These are phyloP conservation scores for Argopecten irradians DNA, from an alignment of 1,140 invertebrate genomes.

Conservation along the genomic window DNA sequence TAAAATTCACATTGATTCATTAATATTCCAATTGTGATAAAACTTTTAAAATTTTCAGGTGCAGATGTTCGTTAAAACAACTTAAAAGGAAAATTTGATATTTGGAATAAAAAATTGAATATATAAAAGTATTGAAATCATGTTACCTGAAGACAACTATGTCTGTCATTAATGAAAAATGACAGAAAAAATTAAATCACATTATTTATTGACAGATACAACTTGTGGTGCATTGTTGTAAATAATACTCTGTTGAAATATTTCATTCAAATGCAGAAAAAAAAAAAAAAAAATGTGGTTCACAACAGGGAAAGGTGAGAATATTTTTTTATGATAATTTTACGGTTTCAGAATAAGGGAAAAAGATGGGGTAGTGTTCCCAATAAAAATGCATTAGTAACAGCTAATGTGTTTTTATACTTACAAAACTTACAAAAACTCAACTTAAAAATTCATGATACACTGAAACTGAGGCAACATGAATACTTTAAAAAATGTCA, in stretches of 20 bases:
- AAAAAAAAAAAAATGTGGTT: neutral
- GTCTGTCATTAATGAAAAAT: neutral
- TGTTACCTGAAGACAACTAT: neutral
- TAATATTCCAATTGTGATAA: too few relatives aligned
- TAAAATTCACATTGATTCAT: neutral
- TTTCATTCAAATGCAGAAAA: neutral
- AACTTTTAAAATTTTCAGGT: too few relatives aligned
- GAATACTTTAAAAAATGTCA: neutral
- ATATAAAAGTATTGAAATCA: too few relatives aligned
- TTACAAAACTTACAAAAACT: slow-evolving; percentile 9
- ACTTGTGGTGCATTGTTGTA: neutral
- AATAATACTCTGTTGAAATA: neutral
- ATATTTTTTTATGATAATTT: neutral
- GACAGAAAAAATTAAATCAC: neutral
- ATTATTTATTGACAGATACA: neutral
- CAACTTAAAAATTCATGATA: slow-evolving; percentile 10
- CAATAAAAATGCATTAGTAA: neutral
- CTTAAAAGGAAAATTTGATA: too few relatives aligned
- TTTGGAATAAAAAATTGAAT: too few relatives aligned
- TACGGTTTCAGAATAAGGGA: neutral
- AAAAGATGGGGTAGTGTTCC: neutral
- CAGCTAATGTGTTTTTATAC: neutral
- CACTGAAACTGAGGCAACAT: neutral
- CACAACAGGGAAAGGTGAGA: neutral
- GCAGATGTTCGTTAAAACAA: too few relatives aligned